Base-by-base conservation (phyloP, 1,140 invertebrate species). In the Araneus ventricosus region DNA sequence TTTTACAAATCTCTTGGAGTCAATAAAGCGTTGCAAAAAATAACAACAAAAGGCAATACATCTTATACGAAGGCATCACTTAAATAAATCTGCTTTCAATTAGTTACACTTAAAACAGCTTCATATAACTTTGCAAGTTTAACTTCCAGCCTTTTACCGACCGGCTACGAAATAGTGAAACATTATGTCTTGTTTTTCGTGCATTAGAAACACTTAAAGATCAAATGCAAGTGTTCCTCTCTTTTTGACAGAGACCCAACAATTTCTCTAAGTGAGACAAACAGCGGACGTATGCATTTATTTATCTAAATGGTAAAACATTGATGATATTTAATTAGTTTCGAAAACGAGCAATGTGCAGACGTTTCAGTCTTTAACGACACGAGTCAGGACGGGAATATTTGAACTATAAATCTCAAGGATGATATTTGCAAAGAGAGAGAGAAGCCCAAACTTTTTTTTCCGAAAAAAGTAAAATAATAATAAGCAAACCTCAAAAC, bases 291-390 rank as follows among this genome's bases (percentile, higher is more conserved):
- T 34, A 70, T 39, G 34, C 37, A 30, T 88, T 88, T 75, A 88
- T 88, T 88, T 88, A 88, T 88, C 59, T 63, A 88, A 88, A 88
- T 88, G 63, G 39, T 75, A 63, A 88, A 88, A 30, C 87, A 63
- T 88, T 88, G 87, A 88, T 75, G 67, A 88, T 88, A 63, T 88
- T 88, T 88, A 88, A 88, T 88, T 88, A 88, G 87, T 88, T 45
- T 88, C 67, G 37, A 41, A 88, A 88, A 87, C 87, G 87, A 59
- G 87, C 34, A 70, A 41, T 75, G 70, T 34, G 37, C 8, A 75
- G 87, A 75, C 24, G 41, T 70, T 70, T 88, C 63, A 39, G 39
- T 30, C 30, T 88, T 75, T 70, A 70, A 88, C 87, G 63, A 88
- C 82, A 75, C 70, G 30, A 37, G 70, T 75, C 70, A 84, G 82